These are phyloP conservation scores for Arvicanthis niloticus DNA, from an alignment of 2,113 vertebrate species.

Conservation along the genomic window DNA sequence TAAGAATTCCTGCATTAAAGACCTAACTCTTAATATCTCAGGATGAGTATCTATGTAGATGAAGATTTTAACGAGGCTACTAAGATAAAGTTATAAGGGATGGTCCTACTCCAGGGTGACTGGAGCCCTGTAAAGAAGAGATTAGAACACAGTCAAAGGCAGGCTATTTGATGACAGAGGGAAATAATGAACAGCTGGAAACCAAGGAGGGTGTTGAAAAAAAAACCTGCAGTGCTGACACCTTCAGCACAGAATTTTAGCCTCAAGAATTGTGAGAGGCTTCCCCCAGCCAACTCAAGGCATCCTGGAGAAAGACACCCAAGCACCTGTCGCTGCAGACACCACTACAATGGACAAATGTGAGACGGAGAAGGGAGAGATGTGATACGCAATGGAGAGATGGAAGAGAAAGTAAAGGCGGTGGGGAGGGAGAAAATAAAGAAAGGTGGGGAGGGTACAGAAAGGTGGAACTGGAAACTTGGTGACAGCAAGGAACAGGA, in stretches of 20 bases:
- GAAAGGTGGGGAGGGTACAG: neutral
- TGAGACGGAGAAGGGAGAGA: neutral
- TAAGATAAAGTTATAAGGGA: neutral
- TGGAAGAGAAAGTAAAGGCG: neutral
- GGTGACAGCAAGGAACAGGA: neutral
- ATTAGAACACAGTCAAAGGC: neutral
- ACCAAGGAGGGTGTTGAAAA: neutral
- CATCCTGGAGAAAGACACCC: neutral
- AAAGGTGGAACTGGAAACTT: neutral
- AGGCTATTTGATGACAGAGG: neutral
- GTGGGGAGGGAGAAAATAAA: too few species aligned
- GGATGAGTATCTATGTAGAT: neutral
- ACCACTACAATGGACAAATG: neutral
- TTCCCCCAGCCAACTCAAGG: neutral
- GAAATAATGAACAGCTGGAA: too few species aligned
- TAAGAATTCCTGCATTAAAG: neutral
- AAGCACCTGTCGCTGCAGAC: neutral
- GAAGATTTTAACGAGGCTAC: neutral
- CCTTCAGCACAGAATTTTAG: neutral
- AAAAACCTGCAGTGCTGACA: neutral
- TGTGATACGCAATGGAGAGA: neutral
- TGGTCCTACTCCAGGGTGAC: neutral
- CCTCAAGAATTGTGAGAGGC: neutral
- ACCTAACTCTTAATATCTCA: neutral
- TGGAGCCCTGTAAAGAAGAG: neutral